Conservation (phyloP, 2,888 invertebrate species). For the Synergus gifuensis region DNA sequence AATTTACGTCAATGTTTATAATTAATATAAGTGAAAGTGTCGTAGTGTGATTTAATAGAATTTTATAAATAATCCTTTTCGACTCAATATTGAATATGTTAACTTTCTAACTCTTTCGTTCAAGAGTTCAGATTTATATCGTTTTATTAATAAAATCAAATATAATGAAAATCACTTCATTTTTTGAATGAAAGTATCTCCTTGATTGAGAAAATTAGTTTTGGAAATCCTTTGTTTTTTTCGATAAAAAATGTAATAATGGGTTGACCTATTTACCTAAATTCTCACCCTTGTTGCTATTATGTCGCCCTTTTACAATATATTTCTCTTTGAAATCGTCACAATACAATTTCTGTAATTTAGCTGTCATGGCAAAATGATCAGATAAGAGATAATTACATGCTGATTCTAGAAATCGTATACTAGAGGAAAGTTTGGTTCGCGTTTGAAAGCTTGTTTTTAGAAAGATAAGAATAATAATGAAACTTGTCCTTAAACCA, state of each 20-base stretch:
- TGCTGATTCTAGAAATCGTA: neutral
- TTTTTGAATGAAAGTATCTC: neutral
- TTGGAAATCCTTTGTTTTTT: neutral
- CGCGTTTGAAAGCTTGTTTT: neutral
- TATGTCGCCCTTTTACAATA: neutral
- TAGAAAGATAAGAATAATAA: neutral
- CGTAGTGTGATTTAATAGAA: neutral
- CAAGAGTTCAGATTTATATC: too few relatives aligned
- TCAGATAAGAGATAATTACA: neutral
- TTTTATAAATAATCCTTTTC: neutral
- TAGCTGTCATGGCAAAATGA: neutral
- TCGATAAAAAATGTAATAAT: neutral
- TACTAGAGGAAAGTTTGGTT: neutral
- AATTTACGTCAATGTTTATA: neutral
- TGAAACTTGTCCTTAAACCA: too few relatives aligned
- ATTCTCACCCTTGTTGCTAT: neutral
- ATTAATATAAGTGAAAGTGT: neutral
- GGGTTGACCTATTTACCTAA: neutral
- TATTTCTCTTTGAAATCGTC: neutral
- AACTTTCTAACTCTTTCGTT: neutral
- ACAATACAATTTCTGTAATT: neutral
- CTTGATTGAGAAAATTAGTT: neutral
- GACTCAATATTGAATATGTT: neutral
- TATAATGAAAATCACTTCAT: neutral
- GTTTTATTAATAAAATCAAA: too few relatives aligned